Evolutionary conservation across 2,797 vertebrate genomes (phyloP), one percentile per base, ranked within the genome.

Genomic region (Cephalopachus bancanus): DNA sequence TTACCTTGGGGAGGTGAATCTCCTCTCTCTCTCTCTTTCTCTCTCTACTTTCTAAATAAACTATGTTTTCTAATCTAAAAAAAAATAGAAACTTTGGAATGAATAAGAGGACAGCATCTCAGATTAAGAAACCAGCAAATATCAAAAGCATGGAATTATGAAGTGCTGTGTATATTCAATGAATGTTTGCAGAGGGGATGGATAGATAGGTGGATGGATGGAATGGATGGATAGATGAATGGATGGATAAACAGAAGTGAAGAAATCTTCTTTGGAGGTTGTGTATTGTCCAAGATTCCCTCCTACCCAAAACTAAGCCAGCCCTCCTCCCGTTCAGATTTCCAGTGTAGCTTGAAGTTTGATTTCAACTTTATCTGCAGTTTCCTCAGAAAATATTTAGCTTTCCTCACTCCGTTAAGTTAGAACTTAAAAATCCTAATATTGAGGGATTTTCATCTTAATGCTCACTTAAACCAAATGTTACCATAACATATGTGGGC

Each of bases 331-430:
- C 57, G 69, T 69, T 49, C 44, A 87, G 44, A 83, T 55, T 16
- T 75, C 51, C n/a, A 64, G 4, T 28, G 20, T 60, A 59, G 30
- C 59, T 69, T 80, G 8, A 60, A 28, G 74, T 93, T 90, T 79
- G 33, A 74, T 53, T 72, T 3, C n/a, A 83, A n/a, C 19, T 80
- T 51, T 64, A 89, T 17, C 37, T 90, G 30, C 12, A 20, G 11
- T 15, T 92, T 44, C 51, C 60, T 44, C 67, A 53, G 51, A 53
- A 83, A 37, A 79, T 51, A 75, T 19, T 30, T 74, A 53, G 22
- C 28, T 92, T 96, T 89, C 89, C 74, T 92, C 59, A 92, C 64
- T 80, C 26, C 11, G 0, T 92, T 62, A 84, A 71, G 10, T 49
- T 85, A 78, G 94, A 89, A 79, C 51, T 89, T 79, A n/a, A 55